Percentiles rank a stretch among this genome's conserved stretches.
Evolutionary conservation across 2,888 invertebrate genomes (phyloP).

Genomic region (Conops quadrifasciatus): DNA sequence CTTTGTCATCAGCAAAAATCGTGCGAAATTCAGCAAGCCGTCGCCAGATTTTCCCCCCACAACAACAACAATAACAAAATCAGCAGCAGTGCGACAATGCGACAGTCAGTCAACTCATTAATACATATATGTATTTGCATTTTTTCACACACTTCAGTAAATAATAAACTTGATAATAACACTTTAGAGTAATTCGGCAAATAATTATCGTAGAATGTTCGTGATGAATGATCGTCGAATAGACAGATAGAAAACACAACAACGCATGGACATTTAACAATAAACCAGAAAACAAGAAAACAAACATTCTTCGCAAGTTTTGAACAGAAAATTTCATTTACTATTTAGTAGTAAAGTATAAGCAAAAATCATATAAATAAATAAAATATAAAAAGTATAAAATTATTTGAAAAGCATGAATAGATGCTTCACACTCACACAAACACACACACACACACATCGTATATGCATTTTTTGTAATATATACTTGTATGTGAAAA

Average conservation of each 20-base stretch:
- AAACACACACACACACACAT: background rate
- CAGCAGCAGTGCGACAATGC: background rate
- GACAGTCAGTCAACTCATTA: background rate
- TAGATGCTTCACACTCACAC: constrained; percentile 21
- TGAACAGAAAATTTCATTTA: background rate
- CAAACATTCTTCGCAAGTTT: background rate
- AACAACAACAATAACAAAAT: background rate
- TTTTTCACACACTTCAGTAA: background rate
- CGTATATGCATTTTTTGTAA: constrained; percentile 24
- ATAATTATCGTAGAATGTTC: no score
- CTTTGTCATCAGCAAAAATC: constrained; percentile 48
- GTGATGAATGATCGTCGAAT: no score
- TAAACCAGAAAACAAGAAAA: background rate
- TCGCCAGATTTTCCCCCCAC: background rate
- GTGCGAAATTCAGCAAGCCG: background rate
- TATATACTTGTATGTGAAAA: constrained; percentile 18
- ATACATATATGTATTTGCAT: no score
- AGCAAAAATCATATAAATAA: constrained; percentile 9
- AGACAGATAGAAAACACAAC: background rate
- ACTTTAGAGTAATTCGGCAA: no score
- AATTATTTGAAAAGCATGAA: constrained; percentile 13
- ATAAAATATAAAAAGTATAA: constrained; percentile 4
- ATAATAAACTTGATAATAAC: no score
- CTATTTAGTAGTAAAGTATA: constrained; percentile 15
- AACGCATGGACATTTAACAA: constrained; percentile 18